A percentile compares a stretch with the other conserved stretches of the same genome.
phyloP scores from a whole-genome alignment of 23 tunicate genomes.

The Trididemnum miniatum region DNA sequence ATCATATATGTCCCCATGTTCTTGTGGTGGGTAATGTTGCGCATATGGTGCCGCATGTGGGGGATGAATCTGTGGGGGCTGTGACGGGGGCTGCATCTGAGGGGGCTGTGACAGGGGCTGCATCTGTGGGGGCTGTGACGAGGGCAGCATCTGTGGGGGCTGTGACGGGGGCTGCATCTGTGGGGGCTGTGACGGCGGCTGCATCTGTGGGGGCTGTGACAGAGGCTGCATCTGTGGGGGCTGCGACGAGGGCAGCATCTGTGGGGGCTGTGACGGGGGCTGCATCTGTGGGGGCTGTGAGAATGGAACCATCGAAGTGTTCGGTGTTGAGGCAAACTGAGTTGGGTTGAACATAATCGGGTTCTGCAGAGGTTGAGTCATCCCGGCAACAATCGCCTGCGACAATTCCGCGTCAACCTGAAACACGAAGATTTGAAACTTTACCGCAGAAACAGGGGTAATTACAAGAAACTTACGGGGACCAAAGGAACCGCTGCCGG shows the following conservation, averaged over 20 bases:
- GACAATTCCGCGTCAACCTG: constrained; percentile 24
- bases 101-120: background rate
- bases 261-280: too few relatives aligned
- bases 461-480: background rate
- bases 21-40: too few relatives aligned
- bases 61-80: too few relatives aligned
- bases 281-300: background rate
- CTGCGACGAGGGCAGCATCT: too few relatives aligned
- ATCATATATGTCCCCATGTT: too few relatives aligned
- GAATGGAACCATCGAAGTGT: constrained; percentile 9
- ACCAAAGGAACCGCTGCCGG: background rate
- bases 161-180: constrained; percentile 10
- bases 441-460: background rate
- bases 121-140: background rate
- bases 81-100: too few relatives aligned
- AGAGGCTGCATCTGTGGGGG: too few relatives aligned
- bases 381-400: constrained; percentile 29
- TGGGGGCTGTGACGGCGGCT: too few relatives aligned
- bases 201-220: too few relatives aligned
- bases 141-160: background rate
- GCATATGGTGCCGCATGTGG: too few relatives aligned
- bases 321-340: constrained; percentile 2
- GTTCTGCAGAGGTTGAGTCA: background rate
- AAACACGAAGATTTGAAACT: background rate
- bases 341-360: background rate